phyloP scores from a whole-genome alignment of 1,140 invertebrate genomes.

The Mycetomoellerius zeteki region DNA sequence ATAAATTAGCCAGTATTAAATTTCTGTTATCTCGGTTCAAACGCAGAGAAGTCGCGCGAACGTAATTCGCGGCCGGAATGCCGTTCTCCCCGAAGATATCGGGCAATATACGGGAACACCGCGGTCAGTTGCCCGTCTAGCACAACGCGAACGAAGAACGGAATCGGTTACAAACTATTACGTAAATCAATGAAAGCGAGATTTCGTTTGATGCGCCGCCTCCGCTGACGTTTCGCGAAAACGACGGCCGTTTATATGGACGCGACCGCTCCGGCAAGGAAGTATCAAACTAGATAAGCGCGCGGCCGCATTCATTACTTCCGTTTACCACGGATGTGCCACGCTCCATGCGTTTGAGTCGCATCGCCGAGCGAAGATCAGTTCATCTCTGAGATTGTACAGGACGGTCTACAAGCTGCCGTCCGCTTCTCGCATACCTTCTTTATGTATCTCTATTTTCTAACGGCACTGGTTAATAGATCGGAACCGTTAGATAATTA shows the following conservation, averaged over 20 bases:
- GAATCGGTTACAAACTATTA: conserved; percentile 41
- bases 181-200: conserved; percentile 50
- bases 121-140: too few species aligned
- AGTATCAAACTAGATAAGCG: conserved; percentile 79
- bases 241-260: conserved; percentile 40
- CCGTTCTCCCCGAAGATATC: conserved; percentile 40
- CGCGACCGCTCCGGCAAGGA: conserved; percentile 72
- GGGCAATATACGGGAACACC: conserved; percentile 20
- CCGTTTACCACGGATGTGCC: conserved; percentile 68
- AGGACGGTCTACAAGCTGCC: background rate
- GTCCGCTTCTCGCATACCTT: background rate
- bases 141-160: conserved; percentile 12
- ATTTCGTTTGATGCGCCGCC: background rate
- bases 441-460: background rate
- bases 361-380: conserved; percentile 49
- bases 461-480: background rate
- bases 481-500: background rate
- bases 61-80: conserved; percentile 23
- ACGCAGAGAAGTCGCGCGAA: background rate
- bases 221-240: background rate
- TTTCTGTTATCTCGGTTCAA: background rate
- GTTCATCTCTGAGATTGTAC: conserved; percentile 44
- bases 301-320: conserved; percentile 69
- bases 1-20: too few species aligned
- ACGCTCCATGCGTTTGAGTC: conserved; percentile 56